phyloP scores from a whole-genome alignment of 2,888 invertebrate genomes.

The Xestia rhomboidea region DNA sequence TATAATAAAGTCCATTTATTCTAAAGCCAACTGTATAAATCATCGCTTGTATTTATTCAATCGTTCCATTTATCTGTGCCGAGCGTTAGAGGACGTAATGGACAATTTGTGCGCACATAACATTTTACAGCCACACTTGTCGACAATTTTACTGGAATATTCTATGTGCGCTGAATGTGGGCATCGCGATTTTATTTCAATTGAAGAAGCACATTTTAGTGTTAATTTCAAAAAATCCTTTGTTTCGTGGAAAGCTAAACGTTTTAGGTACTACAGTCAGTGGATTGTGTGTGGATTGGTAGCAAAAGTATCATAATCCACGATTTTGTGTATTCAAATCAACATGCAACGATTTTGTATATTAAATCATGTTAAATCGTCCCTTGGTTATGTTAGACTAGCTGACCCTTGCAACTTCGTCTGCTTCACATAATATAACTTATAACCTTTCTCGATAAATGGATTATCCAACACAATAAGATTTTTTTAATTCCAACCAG shows the following conservation, averaged over 20 bases:
- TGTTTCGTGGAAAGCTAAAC: background rate
- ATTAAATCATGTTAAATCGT: background rate
- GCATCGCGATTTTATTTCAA: background rate
- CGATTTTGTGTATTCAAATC: background rate
- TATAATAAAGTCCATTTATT: background rate
- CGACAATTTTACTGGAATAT: constrained; percentile 7
- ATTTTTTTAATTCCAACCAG: too few species aligned
- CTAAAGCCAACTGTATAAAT: background rate
- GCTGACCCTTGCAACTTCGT: too few species aligned
- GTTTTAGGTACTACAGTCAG: background rate
- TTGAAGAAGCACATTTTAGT: background rate
- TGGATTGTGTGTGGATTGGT: background rate
- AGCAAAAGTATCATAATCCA: background rate
- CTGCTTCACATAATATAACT: too few species aligned
- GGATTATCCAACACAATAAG: too few species aligned
- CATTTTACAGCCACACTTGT: background rate
- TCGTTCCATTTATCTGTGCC: background rate
- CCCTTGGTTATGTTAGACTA: background rate
- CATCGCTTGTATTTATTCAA: background rate
- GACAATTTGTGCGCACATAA: constrained; percentile 11
- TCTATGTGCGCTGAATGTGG: background rate
- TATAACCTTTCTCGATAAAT: too few species aligned
- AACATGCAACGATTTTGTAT: too few species aligned
- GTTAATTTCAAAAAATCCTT: background rate
- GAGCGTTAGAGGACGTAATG: constrained; percentile 1